Conservation (phyloP, 1,140 invertebrate species). For the Drosophila novamexicana region DNA sequence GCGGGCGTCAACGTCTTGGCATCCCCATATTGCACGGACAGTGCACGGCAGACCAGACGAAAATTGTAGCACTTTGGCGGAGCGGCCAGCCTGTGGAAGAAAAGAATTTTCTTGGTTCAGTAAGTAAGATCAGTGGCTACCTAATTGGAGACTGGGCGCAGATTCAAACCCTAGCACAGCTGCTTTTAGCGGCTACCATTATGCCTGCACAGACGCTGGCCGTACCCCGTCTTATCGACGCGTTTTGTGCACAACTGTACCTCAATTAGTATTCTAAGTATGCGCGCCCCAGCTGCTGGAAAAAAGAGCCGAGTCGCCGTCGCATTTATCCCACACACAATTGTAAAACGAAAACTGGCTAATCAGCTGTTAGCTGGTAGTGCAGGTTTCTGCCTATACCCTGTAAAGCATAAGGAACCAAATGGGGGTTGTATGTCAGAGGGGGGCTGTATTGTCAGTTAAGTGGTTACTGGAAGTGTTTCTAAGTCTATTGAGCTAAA, state of each 20-base stretch:
- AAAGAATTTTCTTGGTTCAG: neutral
- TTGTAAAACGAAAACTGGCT: conserved; percentile 70
- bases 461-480: too few relatives aligned
- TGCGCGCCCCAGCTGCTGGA: conserved; percentile 48
- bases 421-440: neutral
- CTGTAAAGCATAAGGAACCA: neutral
- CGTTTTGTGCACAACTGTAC: conserved; percentile 68
- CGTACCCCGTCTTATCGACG: neutral
- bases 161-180: neutral
- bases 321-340: conserved; percentile 45
- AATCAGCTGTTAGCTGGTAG: conserved; percentile 77
- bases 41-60: conserved; percentile 57
- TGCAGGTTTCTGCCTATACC: conserved; percentile 60
- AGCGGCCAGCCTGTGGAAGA: conserved; percentile 28
- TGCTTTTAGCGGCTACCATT: neutral
- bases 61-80: conserved; percentile 49
- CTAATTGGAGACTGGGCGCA: neutral
- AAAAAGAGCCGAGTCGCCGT: conserved; percentile 40
- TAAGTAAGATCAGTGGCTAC: neutral
- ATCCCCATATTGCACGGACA: conserved; percentile 73
- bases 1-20: conserved; percentile 80
- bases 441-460: too few relatives aligned
- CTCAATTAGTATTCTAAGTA: conserved; percentile 71
- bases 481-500: too few relatives aligned
- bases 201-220: neutral